Base-by-base conservation (phyloP, 1,140 invertebrate genomes). In the Heliconius nattereri region DNA sequence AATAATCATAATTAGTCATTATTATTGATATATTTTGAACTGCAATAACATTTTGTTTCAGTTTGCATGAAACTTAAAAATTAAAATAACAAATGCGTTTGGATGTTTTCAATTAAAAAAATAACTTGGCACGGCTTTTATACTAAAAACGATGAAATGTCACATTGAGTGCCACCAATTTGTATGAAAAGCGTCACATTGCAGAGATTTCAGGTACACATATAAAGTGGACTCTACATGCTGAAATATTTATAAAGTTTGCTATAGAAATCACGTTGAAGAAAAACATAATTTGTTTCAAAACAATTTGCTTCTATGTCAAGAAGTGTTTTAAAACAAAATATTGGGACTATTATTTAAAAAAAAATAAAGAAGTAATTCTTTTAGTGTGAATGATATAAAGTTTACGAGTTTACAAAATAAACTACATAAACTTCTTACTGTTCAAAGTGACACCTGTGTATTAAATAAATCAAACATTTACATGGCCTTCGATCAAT, bases 121-220 rank as follows among this genome's bases (percentile, higher is more conserved):
- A 66, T 66, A 66, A 66, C 23, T 66, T 66, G 60, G 60, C 60
- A 66, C 60, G 23, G 23, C 60, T 23, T 66, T 66, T 29, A 66
- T 66, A 66, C 60, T 66, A 66, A 26, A 60, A 26, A 66, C 60
- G n/a, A 26, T 66, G n/a, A 26, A 29, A 66, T 29, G 60, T 66
- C 60, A 66, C 60, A 66, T 16, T 1, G 26, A 26, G 23, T 66
- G 60, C 3, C 26, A 66, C 26, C 60, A 66, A 66, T 66, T 66
- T 66, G 23, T 66, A 66, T 26, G 23, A 29, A 26, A 9, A 57
- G 54, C 8, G 54, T 40, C 19, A 32, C 37, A 76, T 60, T 60
- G 37, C 40, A 76, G 71, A 45, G 26, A 77, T 57, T 71, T 77
- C 76, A 77, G 76, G 76, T 77, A 77, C 76, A 77, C 70, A 45